Conservation (phyloP, 2,797 vertebrate genomes). For the Pagetopsis macropterus region DNA sequence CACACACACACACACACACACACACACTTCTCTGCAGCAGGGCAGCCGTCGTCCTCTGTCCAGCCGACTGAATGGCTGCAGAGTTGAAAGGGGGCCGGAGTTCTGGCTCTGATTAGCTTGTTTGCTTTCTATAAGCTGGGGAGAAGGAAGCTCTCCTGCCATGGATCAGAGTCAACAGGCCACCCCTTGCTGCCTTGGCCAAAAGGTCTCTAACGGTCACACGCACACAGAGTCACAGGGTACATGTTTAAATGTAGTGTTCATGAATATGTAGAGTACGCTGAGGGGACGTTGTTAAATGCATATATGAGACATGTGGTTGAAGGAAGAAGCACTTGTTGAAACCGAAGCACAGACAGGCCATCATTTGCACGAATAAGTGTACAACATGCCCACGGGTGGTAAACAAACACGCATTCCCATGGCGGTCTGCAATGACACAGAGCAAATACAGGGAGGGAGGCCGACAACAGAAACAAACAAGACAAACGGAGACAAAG, state of each 20-base stretch:
- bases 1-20: constrained; percentile 2
- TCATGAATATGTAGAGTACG: background rate
- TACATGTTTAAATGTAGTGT: background rate
- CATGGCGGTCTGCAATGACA: constrained; percentile 20
- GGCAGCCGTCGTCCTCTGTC: constrained; percentile 32
- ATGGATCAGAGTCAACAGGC: constrained; percentile 71
- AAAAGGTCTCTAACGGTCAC: constrained; percentile 50
- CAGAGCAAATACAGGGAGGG: constrained; percentile 38
- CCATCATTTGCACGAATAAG: constrained; percentile 19
- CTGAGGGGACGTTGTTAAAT: constrained; percentile 13
- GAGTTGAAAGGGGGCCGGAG: constrained; percentile 67
- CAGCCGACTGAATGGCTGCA: constrained; percentile 38
- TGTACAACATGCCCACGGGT: constrained; percentile 22
- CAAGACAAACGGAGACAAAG: constrained; percentile 54
- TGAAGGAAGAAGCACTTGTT: background rate
- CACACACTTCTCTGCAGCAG: constrained; percentile 49
- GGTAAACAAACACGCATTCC: constrained; percentile 49
- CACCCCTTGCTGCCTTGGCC: constrained; percentile 53
- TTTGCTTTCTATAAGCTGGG: constrained; percentile 81
- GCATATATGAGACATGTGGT: background rate
- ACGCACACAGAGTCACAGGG: constrained; percentile 38
- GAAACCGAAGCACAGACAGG: constrained; percentile 1
- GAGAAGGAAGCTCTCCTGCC: constrained; percentile 81
- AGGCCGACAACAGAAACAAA: constrained; percentile 45
- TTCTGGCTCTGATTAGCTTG: constrained; percentile 83